A percentile compares a stretch with the other conserved stretches of the same genome.
Conservation (phyloP, 2,888 invertebrate genomes). For the Falcaria lacertinaria region DNA sequence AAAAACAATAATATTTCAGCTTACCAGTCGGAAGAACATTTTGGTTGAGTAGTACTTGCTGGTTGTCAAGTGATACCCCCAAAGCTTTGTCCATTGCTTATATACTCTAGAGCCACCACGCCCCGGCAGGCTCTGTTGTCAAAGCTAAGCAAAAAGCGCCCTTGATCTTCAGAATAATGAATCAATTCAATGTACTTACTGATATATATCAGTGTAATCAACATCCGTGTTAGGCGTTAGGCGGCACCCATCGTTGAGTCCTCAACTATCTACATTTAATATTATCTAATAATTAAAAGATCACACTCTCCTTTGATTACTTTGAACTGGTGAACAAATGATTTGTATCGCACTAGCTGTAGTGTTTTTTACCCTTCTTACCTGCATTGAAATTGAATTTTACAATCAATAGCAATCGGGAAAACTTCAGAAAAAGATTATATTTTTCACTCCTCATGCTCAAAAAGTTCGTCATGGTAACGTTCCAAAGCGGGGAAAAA, state of each 20-base stretch:
- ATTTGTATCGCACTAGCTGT: too few species aligned
- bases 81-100: conserved; percentile 40
- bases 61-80: conserved; percentile 63
- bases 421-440: too few species aligned
- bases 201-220: conserved; percentile 37
- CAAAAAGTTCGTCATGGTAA: too few species aligned
- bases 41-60: conserved; percentile 52
- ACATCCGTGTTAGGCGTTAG: conserved; percentile 47
- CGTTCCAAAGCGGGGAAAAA: too few species aligned
- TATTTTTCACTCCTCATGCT: too few species aligned
- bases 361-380: too few species aligned
- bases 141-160: conserved; percentile 59
- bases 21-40: conserved; percentile 74
- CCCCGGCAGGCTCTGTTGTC: conserved; percentile 46
- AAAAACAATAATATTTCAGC: conserved; percentile 17
- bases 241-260: conserved; percentile 10
- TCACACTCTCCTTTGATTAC: too few species aligned
- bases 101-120: conserved; percentile 63
- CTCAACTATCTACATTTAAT: neutral
- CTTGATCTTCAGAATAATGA: conserved; percentile 71
- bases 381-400: too few species aligned
- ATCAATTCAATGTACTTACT: conserved; percentile 42
- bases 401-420: too few species aligned
- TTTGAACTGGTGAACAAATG: too few species aligned
- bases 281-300: too few species aligned